Conservation (phyloP, 2,797 vertebrate genomes). For the Tinamus major region DNA sequence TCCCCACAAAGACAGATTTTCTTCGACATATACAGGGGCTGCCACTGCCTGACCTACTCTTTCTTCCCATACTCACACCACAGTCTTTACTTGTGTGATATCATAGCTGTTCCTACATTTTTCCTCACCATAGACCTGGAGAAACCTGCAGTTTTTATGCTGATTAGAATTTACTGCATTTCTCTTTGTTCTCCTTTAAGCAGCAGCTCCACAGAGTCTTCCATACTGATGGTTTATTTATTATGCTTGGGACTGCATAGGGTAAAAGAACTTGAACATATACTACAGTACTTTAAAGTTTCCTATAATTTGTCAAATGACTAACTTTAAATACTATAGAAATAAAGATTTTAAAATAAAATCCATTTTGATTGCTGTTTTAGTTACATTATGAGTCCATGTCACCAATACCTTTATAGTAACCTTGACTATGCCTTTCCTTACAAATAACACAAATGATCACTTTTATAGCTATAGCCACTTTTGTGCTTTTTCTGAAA, state of each 20-base stretch:
- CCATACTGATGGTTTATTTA: neutral
- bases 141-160: neutral
- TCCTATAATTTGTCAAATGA: neutral
- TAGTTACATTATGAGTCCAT: neutral
- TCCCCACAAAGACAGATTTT: neutral
- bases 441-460: neutral
- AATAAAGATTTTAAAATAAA: constrained; percentile 38
- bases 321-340: neutral
- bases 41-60: neutral
- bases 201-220: neutral
- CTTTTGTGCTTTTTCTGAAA: neutral
- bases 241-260: neutral
- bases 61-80: neutral
- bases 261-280: neutral
- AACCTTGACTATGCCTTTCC: neutral
- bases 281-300: neutral
- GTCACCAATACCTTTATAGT: neutral
- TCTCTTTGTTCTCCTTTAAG: neutral
- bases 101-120: neutral
- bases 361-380: neutral
- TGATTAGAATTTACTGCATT: neutral
- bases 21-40: neutral
- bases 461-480: neutral
- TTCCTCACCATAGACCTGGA: neutral
- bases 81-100: neutral